These are phyloP conservation scores for Microctenopoma lineatum DNA, from an alignment of 2,797 vertebrate genomes.

Conservation along the genomic window DNA sequence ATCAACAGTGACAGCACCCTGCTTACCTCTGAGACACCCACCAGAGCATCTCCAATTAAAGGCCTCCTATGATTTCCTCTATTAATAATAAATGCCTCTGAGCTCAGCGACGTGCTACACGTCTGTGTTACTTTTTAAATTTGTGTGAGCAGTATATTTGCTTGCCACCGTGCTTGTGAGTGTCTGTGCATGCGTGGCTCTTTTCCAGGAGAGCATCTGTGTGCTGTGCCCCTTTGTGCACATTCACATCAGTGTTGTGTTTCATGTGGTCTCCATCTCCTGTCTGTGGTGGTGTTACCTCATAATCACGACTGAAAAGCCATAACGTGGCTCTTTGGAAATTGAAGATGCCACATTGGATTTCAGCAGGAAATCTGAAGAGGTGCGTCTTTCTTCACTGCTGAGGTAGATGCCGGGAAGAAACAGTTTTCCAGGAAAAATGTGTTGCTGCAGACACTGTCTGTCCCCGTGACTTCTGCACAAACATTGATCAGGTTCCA, in stretches of 20 bases:
- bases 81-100: slow-evolving; percentile 83
- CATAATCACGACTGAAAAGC: slow-evolving; percentile 74
- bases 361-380: slow-evolving; percentile 83
- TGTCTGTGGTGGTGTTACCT: slow-evolving; percentile 74
- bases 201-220: slow-evolving; percentile 10
- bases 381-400: slow-evolving; percentile 66
- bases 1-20: slow-evolving; percentile 81
- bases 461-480: slow-evolving; percentile 70
- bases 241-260: slow-evolving; percentile 58
- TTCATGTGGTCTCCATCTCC: slow-evolving; percentile 75
- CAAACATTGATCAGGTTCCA: slow-evolving; percentile 69
- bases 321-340: slow-evolving; percentile 76
- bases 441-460: slow-evolving; percentile 72
- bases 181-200: background rate
- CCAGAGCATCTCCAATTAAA: slow-evolving; percentile 83
- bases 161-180: slow-evolving; percentile 3
- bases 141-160: slow-evolving; percentile 35
- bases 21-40: slow-evolving; percentile 78
- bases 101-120: slow-evolving; percentile 54
- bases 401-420: slow-evolving; percentile 81
- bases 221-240: slow-evolving; percentile 42
- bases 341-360: slow-evolving; percentile 84
- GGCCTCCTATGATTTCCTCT: slow-evolving; percentile 80
- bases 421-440: slow-evolving; percentile 81
- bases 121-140: slow-evolving; percentile 57